Base-by-base conservation (phyloP, 2,888 invertebrate genomes). In the Gari tellinella region DNA sequence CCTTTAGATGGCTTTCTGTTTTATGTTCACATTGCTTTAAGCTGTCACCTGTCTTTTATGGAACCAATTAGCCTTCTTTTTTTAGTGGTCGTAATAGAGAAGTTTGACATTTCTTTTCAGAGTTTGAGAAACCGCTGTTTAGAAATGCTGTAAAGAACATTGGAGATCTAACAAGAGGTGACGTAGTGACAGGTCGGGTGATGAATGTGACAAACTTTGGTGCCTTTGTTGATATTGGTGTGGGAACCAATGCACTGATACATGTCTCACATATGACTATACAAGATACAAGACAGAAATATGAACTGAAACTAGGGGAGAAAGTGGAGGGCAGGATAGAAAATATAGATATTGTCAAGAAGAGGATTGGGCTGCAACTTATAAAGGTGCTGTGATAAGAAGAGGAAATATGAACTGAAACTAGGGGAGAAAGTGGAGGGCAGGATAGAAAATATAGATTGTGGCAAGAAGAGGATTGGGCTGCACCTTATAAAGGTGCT, bases 201-300 rank as follows among this genome's bases (percentile, higher is more conserved):
- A 94, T 94, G 17, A 98, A 98, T 91, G 95, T 96, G 0, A 96
- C 96, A 0, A 95, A 96, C 76, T 98, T 98, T 91, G 98, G 98
- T 0, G 95, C 96, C 58, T 98, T 98, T 92, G 96, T 97, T 0
- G 98, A 98, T 89, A 88, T 93, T 56, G 93, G 93, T 3, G 87
- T 93, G 1, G 92, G 90, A 12, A 74, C 60, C 2, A 84, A 88
- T 77, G 93, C 89, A 4, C 86, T 93, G 23, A 83, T 92, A 0
- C 92, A 92, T 72, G 80, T 51, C 95, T 95, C 23, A 45, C 73
- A 84, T 25, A 90, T 90, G 86, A 70, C 56, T 12, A 52, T 74
- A 2, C 45, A 41, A 1, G 51, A 61, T 0, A 61, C 68, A 23
- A 49, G 57, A 8, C 73, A 78, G 15, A 76, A 77, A 51, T 48